Evolutionary conservation across 2,888 invertebrate species (phyloP).

Genomic region (Drosophila aldrichi): DNA sequence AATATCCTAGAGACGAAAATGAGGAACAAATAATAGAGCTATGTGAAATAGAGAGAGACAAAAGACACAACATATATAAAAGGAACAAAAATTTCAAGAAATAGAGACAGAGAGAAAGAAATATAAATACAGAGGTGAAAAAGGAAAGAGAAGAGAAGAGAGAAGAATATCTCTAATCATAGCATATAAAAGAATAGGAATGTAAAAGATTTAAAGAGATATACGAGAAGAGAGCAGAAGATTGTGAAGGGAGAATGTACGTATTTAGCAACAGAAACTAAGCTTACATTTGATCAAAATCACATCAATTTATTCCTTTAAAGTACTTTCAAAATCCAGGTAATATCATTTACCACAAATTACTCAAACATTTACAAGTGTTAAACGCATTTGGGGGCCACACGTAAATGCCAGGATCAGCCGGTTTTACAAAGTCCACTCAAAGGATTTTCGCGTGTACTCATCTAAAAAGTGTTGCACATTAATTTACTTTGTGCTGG

Average conservation of each 20-base stretch:
- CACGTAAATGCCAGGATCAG: conserved; percentile 27
- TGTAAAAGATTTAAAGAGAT: too few relatives aligned
- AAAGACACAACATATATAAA: neutral
- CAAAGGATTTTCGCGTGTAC: conserved; percentile 14
- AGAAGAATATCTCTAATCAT: too few relatives aligned
- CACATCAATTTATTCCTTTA: rapidly evolving
- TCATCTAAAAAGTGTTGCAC: conserved; percentile 34
- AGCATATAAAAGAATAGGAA: too few relatives aligned
- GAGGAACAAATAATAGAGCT: neutral
- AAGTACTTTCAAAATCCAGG: neutral
- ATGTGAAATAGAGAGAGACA: neutral
- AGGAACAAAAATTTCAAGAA: too few relatives aligned
- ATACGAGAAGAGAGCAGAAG: too few relatives aligned
- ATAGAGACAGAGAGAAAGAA: neutral
- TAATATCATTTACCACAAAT: neutral
- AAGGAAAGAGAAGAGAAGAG: too few relatives aligned
- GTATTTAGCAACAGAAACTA: too few relatives aligned
- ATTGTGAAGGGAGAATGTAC: too few relatives aligned
- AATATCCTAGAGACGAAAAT: neutral
- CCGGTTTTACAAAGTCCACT: conserved; percentile 18
- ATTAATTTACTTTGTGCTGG: conserved; percentile 65
- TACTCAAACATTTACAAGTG: neutral
- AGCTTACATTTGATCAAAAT: neutral
- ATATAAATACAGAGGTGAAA: neutral
- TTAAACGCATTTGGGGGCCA: neutral